Evolutionary conservation across 2,888 invertebrate genomes (phyloP), one percentile per base, ranked within the genome.

Genomic region (Napeogenes inachia): DNA sequence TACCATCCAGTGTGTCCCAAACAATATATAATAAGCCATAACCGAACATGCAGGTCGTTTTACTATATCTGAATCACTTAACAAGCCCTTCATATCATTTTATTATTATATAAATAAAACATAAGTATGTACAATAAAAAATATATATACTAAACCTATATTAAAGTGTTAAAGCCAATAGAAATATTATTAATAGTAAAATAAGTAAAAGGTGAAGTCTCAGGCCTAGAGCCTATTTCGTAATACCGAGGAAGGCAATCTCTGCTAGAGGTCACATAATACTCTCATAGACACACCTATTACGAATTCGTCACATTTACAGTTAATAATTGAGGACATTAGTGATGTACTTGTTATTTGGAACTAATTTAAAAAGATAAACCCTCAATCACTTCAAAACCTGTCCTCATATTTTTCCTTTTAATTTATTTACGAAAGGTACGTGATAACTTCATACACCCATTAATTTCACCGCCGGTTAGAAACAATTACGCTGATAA

Each of bases 271-370:
- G 81, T 78, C 81, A 73, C 72, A 71, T 72, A 68, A 72, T 75
- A 75, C 84, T 88, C 87, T 81, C 88, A 87, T 84, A 84, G 78
- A 75, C 80, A 78, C 78, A 75, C 81, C 82, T 76, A 81, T 82
- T 82, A 80, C 79, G 69, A 83, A 85, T 88, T 86, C 86, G 87
- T 87, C 87, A 79, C 82, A 79, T 83, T 79, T 60, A 62, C 67
- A 62, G 64, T 64, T 64, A 60, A 63, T 47, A 32, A 59, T 54
- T 21, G 21, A 21, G 21, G 21, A 58, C 33, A 61, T 53, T 67
- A 70, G 70, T 68, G 65, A 67, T 63, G 68, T 54, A 59, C 59
- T n/a, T 38, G 57, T 8, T 47, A 47, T 47, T 21, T 21, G 21
- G 21, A 21, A 21, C 21, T 21, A 21, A 21, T 21, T 21, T 21